A percentile compares a stretch with the other conserved stretches of the same genome.
Conservation (phyloP, 2,113 vertebrate genomes). For the Pyrgilauda ruficollis region DNA sequence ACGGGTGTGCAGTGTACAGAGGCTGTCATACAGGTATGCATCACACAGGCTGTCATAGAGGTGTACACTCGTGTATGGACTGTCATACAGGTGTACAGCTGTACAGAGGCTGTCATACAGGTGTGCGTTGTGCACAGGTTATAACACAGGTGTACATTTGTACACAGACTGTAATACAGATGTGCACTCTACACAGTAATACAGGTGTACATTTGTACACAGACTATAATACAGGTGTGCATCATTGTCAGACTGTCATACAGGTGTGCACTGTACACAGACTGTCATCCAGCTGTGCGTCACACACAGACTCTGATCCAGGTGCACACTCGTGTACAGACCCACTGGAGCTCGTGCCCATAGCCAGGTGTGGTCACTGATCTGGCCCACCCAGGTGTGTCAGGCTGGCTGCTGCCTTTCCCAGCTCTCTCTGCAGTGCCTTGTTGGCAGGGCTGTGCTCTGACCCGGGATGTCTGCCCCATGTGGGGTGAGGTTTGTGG, state of each 20-base stretch:
- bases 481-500: background rate
- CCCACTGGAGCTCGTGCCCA: accelerated
- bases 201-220: accelerated
- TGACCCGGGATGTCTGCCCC: background rate
- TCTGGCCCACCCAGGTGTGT: background rate
- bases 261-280: background rate
- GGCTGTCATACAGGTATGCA: background rate
- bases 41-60: accelerated
- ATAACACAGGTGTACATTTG: background rate
- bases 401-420: background rate
- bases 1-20: too few species aligned
- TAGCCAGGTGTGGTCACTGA: accelerated
- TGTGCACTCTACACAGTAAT: background rate
- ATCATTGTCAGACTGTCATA: background rate
- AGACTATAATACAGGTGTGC: background rate
- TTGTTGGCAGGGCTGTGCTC: accelerated
- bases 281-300: background rate
- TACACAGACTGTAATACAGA: background rate
- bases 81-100: background rate
- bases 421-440: background rate
- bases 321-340: background rate
- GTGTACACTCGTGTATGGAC: background rate
- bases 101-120: background rate
- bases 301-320: background rate
- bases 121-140: too few species aligned